These are phyloP conservation scores for Drosophila algonquin DNA, from an alignment of 2,888 invertebrate species.

Conservation along the genomic window DNA sequence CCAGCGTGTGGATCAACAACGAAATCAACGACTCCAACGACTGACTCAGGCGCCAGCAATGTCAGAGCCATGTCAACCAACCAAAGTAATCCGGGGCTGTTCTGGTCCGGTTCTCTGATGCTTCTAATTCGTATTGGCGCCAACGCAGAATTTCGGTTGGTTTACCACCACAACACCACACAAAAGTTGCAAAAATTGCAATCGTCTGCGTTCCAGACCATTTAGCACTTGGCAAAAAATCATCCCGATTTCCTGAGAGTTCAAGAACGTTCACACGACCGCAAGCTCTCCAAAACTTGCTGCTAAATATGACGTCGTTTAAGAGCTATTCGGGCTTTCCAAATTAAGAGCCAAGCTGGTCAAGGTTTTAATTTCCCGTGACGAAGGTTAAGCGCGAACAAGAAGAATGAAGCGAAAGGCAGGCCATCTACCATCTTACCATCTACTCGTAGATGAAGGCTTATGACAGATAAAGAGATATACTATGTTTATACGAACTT, in stretches of 20 bases:
- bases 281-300: conserved; percentile 19
- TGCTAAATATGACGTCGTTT: conserved; percentile 49
- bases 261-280: conserved; percentile 61
- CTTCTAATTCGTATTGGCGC: conserved; percentile 67
- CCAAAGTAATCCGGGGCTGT: conserved; percentile 40
- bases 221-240: conserved; percentile 52
- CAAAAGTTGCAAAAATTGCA: conserved; percentile 36
- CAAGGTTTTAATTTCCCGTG: conserved; percentile 66
- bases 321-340: conserved; percentile 40
- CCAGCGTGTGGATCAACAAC: conserved; percentile 1
- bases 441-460: background rate
- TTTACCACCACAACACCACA: conserved; percentile 23
- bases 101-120: conserved; percentile 61
- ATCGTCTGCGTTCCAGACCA: conserved; percentile 53
- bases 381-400: conserved; percentile 32
- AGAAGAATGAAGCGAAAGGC: conserved; percentile 17
- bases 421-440: background rate
- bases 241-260: conserved; percentile 36
- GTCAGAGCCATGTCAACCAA: conserved; percentile 44
- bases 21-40: conserved; percentile 1
- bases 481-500: background rate
- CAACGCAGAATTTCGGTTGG: conserved; percentile 41
- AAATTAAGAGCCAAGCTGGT: conserved; percentile 41
- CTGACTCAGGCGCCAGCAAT: conserved; percentile 65
- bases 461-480: conserved; percentile 15